Percentiles rank a stretch among this genome's conserved stretches.
Evolutionary conservation across 1,140 invertebrate genomes (phyloP).

Genomic region (Zophobas morio): DNA sequence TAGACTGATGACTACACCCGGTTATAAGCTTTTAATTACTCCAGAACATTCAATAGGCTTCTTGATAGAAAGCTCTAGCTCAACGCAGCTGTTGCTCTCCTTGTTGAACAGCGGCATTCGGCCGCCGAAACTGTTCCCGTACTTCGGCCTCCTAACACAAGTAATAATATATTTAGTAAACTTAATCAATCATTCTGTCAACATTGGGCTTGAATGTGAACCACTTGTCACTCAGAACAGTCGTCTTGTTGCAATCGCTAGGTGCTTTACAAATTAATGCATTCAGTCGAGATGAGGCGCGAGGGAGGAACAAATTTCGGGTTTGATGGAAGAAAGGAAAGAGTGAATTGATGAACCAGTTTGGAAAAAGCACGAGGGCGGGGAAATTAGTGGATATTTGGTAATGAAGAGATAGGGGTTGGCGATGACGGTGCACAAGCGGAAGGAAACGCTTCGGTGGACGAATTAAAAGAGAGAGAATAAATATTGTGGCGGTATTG

Average conservation of each 20-base stretch:
- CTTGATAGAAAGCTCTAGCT: slow-evolving; percentile 32
- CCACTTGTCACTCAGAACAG: slow-evolving; percentile 43
- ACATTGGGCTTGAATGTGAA: slow-evolving; percentile 43
- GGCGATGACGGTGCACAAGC: no score
- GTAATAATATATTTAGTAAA: slow-evolving; percentile 49
- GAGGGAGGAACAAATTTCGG: no score
- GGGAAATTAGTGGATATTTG: no score
- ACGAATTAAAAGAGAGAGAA: no score
- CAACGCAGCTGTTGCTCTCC: slow-evolving; percentile 37
- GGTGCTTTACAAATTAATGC: slow-evolving; percentile 14
- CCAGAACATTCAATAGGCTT: slow-evolving; percentile 41
- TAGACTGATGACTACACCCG: slow-evolving; percentile 34
- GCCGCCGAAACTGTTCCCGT: slow-evolving; percentile 10
- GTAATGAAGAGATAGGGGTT: no score
- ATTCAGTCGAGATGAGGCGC: no score
- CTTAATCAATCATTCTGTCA: slow-evolving; percentile 50
- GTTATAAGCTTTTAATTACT: slow-evolving; percentile 46
- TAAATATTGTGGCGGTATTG: no score
- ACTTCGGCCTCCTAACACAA: slow-evolving; percentile 37
- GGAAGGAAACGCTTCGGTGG: no score
- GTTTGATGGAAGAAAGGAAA: no score
- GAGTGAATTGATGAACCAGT: no score
- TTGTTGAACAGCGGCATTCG: slow-evolving; percentile 34
- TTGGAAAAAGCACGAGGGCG: no score
- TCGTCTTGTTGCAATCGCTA: slow-evolving; percentile 25